Conservation (phyloP, 2,797 vertebrate genomes). For the Rhynchonycteris naso region DNA sequence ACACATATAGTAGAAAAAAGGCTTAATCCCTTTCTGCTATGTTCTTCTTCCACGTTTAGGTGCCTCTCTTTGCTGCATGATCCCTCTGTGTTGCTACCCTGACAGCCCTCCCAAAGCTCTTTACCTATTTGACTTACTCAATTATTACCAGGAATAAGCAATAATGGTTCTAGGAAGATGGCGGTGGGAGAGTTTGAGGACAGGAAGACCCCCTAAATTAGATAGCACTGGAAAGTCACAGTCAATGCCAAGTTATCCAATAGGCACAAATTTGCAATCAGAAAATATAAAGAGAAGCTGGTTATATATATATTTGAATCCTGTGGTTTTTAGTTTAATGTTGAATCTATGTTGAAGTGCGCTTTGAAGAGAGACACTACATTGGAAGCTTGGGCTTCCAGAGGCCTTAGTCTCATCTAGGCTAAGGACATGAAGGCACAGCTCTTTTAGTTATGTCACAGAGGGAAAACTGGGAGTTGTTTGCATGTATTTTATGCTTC, state of each 20-base stretch:
- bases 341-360: not conserved
- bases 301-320: not conserved
- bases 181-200: not conserved
- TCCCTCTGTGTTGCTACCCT: not conserved
- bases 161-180: not conserved
- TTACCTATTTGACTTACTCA: not conserved
- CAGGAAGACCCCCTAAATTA: not conserved
- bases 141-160: not conserved
- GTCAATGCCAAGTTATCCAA: not conserved
- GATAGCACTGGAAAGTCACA: not conserved
- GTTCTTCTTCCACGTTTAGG: not conserved
- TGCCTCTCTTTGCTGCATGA: not conserved
- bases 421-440: not conserved
- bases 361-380: not conserved
- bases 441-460: conserved; percentile 29
- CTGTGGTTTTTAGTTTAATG: not conserved
- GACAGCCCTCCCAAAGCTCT: not conserved
- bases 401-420: not conserved
- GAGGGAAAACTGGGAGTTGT: conserved; percentile 9
- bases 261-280: not conserved
- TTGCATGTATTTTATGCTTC: conserved; percentile 59
- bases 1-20: not conserved
- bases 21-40: not conserved
- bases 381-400: not conserved
- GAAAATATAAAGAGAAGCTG: not conserved